A percentile compares a stretch with the other conserved stretches of the same genome.
Conservation (phyloP, 1,140 invertebrate genomes). For the Rhyzopertha dominica region DNA sequence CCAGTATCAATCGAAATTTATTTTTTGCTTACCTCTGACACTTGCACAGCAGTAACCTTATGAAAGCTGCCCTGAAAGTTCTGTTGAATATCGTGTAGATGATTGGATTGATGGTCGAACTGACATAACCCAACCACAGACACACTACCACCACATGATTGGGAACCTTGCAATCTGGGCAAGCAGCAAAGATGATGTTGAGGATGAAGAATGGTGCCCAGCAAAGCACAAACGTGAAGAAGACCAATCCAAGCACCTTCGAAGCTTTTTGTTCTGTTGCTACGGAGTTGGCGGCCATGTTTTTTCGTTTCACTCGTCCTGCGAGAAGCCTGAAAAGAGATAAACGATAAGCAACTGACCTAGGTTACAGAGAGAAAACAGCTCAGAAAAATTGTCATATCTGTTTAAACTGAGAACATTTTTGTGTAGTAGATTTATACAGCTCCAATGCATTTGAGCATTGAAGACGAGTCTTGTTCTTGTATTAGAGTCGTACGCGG, state of each 20-base stretch:
- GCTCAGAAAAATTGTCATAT: too few relatives aligned
- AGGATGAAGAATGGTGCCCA: conserved; percentile 88
- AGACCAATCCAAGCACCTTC: conserved; percentile 80
- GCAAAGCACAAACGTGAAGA: conserved; percentile 85
- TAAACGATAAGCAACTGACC: too few relatives aligned
- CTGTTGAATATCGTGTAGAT: conserved; percentile 89
- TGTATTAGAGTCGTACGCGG: too few relatives aligned
- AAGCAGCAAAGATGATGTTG: conserved; percentile 76
- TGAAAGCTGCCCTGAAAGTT: conserved; percentile 79
- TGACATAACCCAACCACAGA: conserved; percentile 84
- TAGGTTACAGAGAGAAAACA: too few relatives aligned
- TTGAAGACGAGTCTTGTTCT: too few relatives aligned
- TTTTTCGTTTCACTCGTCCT: conserved; percentile 59
- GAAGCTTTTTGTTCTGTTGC: conserved; percentile 79
- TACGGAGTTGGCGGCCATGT: conserved; percentile 67
- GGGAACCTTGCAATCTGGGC: conserved; percentile 64
- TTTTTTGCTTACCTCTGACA: conserved; percentile 64
- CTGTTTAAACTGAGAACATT: too few relatives aligned
- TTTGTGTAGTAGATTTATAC: too few relatives aligned
- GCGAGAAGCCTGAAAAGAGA: conserved; percentile 56
- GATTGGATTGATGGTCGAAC: conserved; percentile 78
- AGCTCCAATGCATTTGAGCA: too few relatives aligned
- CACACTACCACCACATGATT: conserved; percentile 69
- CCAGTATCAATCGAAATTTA: too few relatives aligned
- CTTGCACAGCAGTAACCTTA: conserved; percentile 68